phyloP scores from a whole-genome alignment of 2,113 vertebrate genomes.

The Tonatia bakeri region DNA sequence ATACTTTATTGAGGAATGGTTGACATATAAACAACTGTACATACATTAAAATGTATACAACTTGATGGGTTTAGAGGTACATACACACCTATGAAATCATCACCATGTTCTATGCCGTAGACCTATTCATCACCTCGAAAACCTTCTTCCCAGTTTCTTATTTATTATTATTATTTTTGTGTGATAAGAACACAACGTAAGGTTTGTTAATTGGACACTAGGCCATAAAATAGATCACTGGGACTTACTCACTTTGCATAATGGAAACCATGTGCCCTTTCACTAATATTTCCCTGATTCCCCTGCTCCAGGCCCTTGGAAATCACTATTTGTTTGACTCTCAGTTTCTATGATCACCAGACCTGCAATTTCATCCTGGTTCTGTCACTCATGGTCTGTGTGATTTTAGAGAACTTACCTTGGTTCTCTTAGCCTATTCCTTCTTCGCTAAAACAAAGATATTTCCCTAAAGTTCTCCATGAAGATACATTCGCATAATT shows the following conservation, averaged over 20 bases:
- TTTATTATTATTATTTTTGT: neutral
- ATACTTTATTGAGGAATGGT: neutral
- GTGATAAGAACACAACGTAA: neutral
- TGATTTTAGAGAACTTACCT: neutral
- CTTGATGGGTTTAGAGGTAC: neutral
- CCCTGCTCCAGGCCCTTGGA: neutral
- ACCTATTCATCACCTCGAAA: neutral
- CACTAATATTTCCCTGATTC: neutral
- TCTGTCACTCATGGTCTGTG: neutral
- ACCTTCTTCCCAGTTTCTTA: neutral
- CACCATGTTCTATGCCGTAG: neutral
- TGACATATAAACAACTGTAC: neutral
- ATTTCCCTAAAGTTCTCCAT: neutral
- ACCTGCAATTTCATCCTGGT: neutral
- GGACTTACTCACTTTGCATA: neutral
- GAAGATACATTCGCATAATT: neutral
- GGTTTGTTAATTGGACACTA: neutral
- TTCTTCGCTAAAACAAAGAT: neutral
- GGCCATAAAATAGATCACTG: neutral
- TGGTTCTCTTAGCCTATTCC: neutral
- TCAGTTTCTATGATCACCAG: neutral
- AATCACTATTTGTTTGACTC: neutral
- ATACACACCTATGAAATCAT: neutral
- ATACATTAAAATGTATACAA: neutral
- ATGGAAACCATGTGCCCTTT: neutral